Evolutionary conservation across 2,888 invertebrate genomes (phyloP), one percentile per base, ranked within the genome.

Genomic region (Nudaria mundana): DNA sequence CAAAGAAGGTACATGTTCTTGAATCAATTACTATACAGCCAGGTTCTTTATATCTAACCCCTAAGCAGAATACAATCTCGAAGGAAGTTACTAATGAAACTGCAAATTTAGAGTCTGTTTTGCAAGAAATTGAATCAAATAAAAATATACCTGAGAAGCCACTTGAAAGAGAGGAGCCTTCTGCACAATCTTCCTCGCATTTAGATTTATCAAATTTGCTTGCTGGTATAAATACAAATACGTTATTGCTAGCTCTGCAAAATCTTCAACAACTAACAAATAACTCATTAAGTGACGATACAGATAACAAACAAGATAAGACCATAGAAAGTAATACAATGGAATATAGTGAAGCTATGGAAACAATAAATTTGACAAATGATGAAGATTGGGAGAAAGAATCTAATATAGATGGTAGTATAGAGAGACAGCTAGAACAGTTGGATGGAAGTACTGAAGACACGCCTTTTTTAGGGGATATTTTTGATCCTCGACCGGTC

Each of bases 321-420:
- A 42, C 25, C 32, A 57, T 60, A 30, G 48, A 56, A 25, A 41
- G 45, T 20, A 48, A 36, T 15, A 37, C 33, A 39, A 39, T 48
- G 18, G 54, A 53, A 29, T 45, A 50, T 28, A 22, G 16, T 7
- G 50, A 67, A 44, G 49, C 45, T 20, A 55, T 77, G 4, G 85
- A 84, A 63, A 83, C 83, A 1, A 83, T 83, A 22, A 87, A 88
- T 53, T 66, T 86, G 35, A 86, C 83, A 18, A 84, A 86, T 59
- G 87, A 84, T 39, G 88, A 87, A 45, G 83, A 84, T 2, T 86
- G 85, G 83, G 87, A 87, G 45, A 78, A 72, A 37, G 88, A 86
- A 59, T 79, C 86, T 1, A 71, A 73, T 31, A 62, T 66, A 48
- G 88, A 82, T 29, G 81, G 76, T 20, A 82, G 77, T 42, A 86